These are phyloP conservation scores for Pachyseris speciosa DNA, from an alignment of 64 coral and sea anemone species.

Conservation along the genomic window DNA sequence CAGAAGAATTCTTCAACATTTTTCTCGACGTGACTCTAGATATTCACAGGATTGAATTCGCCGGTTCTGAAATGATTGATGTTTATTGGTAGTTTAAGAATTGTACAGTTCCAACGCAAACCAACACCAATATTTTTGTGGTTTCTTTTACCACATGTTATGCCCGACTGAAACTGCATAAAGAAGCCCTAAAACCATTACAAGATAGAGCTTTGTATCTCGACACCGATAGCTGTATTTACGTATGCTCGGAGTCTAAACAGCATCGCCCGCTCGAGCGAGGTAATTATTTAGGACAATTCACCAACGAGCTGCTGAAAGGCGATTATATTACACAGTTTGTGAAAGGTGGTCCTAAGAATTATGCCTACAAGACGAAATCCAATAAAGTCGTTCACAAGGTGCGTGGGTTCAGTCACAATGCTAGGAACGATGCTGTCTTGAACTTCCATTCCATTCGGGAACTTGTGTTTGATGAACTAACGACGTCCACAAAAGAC, in stretches of 20 bases:
- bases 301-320: slow-evolving; percentile 31
- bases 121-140: slow-evolving; percentile 20
- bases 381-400: not conserved
- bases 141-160: slow-evolving; percentile 12
- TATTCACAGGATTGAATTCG: not conserved
- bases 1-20: not conserved
- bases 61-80: not conserved
- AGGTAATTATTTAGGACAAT: not conserved
- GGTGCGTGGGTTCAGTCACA: slow-evolving; percentile 50
- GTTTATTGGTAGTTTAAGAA: not conserved
- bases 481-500: not conserved
- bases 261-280: not conserved
- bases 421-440: not conserved
- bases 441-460: slow-evolving; percentile 44
- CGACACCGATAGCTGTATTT: slow-evolving; percentile 45
- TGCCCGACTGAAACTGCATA: slow-evolving; percentile 26
- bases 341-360: slow-evolving; percentile 39
- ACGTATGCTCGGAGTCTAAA: not conserved
- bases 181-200: not conserved
- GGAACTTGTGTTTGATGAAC: not conserved
- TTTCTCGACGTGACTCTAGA: not conserved
- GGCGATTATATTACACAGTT: slow-evolving; percentile 32
- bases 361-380: slow-evolving; percentile 40
- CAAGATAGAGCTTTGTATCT: slow-evolving; percentile 10
- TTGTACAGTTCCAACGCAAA: not conserved